Evolutionary conservation across 2,113 vertebrate genomes (phyloP).

Genomic region (Mobula birostris): DNA sequence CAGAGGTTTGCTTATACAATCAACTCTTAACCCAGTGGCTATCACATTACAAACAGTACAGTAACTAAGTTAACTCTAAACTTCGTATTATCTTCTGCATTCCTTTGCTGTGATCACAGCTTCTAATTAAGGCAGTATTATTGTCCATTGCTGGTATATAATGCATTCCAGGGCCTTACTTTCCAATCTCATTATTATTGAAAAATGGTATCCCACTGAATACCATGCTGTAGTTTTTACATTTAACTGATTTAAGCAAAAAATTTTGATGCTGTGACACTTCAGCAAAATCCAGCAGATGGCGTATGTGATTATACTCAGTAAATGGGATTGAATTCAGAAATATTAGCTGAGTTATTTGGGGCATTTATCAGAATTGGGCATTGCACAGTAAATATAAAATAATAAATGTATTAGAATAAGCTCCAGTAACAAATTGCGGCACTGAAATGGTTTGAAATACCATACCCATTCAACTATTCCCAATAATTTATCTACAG

Average conservation of each 20-base stretch:
- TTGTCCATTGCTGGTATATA: neutral
- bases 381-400: neutral
- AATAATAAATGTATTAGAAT: neutral
- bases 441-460: neutral
- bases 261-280: neutral
- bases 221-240: neutral
- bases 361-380: neutral
- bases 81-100: neutral
- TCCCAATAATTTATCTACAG: neutral
- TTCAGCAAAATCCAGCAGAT: constrained; percentile 22
- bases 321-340: neutral
- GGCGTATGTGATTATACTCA: neutral
- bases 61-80: neutral
- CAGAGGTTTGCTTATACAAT: constrained; percentile 20
- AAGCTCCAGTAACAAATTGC: neutral
- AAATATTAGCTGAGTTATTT: neutral
- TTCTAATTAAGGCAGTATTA: constrained; percentile 3
- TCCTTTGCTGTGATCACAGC: neutral
- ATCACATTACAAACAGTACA: constrained; percentile 1
- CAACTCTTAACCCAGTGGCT: neutral
- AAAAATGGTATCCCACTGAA: neutral
- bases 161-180: neutral
- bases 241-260: too few species aligned
- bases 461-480: neutral
- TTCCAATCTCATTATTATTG: neutral